Evolutionary conservation across 2,888 invertebrate species (phyloP), one percentile per base, ranked within the genome.

Genomic region (Parnassius orleans): DNA sequence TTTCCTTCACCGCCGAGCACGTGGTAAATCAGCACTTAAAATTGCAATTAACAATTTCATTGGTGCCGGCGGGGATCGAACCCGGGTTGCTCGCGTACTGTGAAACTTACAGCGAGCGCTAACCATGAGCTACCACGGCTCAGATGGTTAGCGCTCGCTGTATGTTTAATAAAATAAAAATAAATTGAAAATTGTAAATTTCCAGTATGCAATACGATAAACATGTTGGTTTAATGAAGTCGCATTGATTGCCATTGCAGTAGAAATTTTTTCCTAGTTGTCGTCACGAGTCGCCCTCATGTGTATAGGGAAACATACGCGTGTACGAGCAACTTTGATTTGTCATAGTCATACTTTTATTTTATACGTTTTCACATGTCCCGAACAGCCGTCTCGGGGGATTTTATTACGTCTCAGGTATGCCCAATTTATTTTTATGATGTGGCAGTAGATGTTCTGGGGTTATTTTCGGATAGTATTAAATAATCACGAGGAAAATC

Each of bases 351-450:
- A 74, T 73, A 68, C 81, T 79, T 81, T 81, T 73, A 68, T 81
- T 79, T 81, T 81, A 80, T 81, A 57, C 53, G 79, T 81, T 77
- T 79, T 76, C 79, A 78, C 79, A 81, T 75, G 79, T 79, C 80
- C 76, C 69, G 66, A 51, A 61, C 52, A 70, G 63, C 52, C 66
- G 74, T 79, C 85, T 77, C 82, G 52, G 51, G 84, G 81, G 87
- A 79, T 74, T 66, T 80, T 71, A 86, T 89, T 88, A 86, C 76
- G 80, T 79, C 81, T 79, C 83, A 85, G 84, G 82, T 82, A 84
- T 77, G 74, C 78, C 60, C 86, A 86, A 86, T 88, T 85, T 84
- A 81, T 84, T 86, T 86, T 87, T 87, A 87, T 80, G 81, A 80
- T 79, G 76, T 72, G 72, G 73, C 73, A 74, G 72, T 60, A 54